Percentiles rank a stretch among this genome's conserved stretches.
phyloP scores from a whole-genome alignment of 2,797 vertebrate species.

The Muscicapa striata region DNA sequence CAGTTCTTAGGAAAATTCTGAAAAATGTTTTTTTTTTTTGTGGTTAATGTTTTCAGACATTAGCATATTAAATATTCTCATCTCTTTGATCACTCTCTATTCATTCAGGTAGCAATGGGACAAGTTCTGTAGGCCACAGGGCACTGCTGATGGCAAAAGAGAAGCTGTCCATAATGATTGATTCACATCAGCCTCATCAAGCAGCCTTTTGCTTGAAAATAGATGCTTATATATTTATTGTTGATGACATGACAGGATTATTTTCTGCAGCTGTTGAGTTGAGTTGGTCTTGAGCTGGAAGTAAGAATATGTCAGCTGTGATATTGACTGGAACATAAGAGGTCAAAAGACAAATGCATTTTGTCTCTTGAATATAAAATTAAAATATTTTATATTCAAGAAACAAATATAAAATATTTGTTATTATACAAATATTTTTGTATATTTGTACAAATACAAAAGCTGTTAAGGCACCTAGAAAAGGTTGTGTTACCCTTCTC shows the following conservation, averaged over 20 bases:
- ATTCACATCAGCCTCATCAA: background rate
- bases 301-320: background rate
- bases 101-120: background rate
- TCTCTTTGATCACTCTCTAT: background rate
- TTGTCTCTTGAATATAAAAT: background rate
- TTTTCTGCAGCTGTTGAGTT: background rate
- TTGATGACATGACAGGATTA: background rate
- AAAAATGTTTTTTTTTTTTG: background rate
- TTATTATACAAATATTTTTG: background rate
- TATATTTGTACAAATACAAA: background rate
- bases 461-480: background rate
- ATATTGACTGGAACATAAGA: background rate
- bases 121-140: background rate
- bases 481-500: background rate
- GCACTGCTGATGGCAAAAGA: background rate
- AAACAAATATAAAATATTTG: background rate
- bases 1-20: background rate
- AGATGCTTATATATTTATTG: conserved; percentile 2
- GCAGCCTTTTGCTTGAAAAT: conserved; percentile 1
- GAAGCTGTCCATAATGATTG: background rate
- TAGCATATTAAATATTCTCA: background rate
- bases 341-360: background rate
- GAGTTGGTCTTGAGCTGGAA: conserved; percentile 13
- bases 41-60: background rate
- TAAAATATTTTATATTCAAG: background rate